Base-by-base conservation (phyloP, 2,797 vertebrate genomes). In the Alectoris magna region DNA sequence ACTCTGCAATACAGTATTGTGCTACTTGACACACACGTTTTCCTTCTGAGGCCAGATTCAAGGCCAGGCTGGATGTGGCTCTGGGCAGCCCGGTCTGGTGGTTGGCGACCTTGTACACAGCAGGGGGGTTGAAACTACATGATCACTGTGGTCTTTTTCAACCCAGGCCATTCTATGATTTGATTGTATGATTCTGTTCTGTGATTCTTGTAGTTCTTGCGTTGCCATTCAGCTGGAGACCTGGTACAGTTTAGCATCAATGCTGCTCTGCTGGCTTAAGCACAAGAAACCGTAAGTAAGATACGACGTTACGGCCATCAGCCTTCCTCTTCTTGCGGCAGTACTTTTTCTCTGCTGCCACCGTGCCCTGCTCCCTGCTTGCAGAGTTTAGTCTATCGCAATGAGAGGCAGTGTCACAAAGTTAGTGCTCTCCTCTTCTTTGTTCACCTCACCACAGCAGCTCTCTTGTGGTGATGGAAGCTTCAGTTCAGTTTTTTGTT, bases 301-400 rank as follows among this genome's bases (percentile, higher is more conserved):
- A 67, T 24, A 26, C 0, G 2, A 49, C 48, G 26, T 75, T 12
- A 43, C 0, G 0, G 41, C 59, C 27, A 23, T 39, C 0, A 1
- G 24, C 39, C 46, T 79, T 69, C 48, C 38, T 59, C 49, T 51
- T 56, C 55, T 66, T 60, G 49, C 34, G 34, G 34, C 0, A 0
- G 66, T 11, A 67, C 34, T 77, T 34, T 41, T 6, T 29, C 31
- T 63, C n/a, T 75, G 59, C 64, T 11, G 2, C 26, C 36, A 22
- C 63, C 26, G 36, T 44, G 43, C 22, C 27, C 31, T 2, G 2
- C 63, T 75, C 34, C 29, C 24, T 29, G n/a, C 13, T 31, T 59
- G 51, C 13, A 26, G 74, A 34, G 17, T 81, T 70, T 49, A 38
- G 51, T 62, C 19, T 48, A 8, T 39, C 34, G 1, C 1, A 1